Conservation (phyloP, 2,888 invertebrate genomes). For the Drosophila dives region DNA sequence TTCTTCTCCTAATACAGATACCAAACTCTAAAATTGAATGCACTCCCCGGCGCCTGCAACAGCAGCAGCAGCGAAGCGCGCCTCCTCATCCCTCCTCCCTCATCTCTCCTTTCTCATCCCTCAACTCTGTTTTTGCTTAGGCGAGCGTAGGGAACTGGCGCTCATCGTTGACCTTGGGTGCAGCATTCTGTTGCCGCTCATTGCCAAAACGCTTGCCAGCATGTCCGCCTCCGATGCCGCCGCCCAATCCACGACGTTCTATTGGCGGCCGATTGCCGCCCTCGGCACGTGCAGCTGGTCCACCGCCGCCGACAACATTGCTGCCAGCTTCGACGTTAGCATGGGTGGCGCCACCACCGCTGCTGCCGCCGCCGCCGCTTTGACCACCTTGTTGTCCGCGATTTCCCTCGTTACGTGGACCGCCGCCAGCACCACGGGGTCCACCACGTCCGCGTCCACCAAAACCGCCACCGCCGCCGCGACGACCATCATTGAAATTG, state of each 20-base stretch:
- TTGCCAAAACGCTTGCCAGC: constrained; percentile 77
- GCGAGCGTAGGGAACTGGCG: constrained; percentile 98
- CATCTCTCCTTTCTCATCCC: neutral
- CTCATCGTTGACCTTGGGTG: constrained; percentile 98
- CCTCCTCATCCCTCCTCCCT: neutral
- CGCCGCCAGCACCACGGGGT: constrained; percentile 74
- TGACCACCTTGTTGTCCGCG: constrained; percentile 50
- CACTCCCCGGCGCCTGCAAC: constrained; percentile 46
- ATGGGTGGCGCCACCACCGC: constrained; percentile 11
- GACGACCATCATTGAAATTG: constrained; percentile 93
- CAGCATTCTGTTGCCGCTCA: constrained; percentile 83
- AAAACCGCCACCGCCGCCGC: constrained; percentile 89
- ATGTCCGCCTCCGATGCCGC: constrained; percentile 61
- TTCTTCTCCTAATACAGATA: constrained; percentile 42
- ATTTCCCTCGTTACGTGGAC: constrained; percentile 62
- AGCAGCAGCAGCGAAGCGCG: constrained; percentile 42
- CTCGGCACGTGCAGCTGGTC: constrained; percentile 44
- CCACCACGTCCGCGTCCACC: constrained; percentile 85
- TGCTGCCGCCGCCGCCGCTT: constrained; percentile 31
- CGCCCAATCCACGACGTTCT: constrained; percentile 63
- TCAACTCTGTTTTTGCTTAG: constrained; percentile 84
- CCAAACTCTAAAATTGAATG: constrained; percentile 58
- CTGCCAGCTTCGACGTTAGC: constrained; percentile 34
- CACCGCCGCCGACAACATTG: constrained; percentile 38
- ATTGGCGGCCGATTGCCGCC: constrained; percentile 60